Evolutionary conservation across 2,113 vertebrate species (phyloP).

Genomic region (Crotophaga sulcirostris): DNA sequence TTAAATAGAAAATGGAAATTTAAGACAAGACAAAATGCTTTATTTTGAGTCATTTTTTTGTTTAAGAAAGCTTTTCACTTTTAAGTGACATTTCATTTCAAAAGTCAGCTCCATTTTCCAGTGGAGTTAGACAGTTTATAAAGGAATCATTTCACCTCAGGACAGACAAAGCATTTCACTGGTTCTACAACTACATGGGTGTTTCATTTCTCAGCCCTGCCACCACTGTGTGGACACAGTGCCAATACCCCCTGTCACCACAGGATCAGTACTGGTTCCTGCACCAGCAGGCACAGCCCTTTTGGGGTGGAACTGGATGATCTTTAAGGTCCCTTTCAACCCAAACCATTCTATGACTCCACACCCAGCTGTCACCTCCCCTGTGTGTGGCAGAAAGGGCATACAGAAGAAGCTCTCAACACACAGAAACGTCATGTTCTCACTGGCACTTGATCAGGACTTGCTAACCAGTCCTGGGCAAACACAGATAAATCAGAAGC

Average conservation of each 20-base stretch:
- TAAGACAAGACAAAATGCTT: background rate
- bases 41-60: background rate
- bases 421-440: background rate
- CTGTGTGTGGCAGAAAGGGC: background rate
- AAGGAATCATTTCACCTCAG: background rate
- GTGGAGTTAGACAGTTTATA: background rate
- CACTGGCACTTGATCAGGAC: background rate
- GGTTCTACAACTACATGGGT: background rate
- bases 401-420: background rate
- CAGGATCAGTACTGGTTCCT: background rate
- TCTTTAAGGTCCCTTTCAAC: no score
- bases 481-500: background rate
- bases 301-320: background rate
- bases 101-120: background rate
- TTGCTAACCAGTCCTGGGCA: background rate
- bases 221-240: background rate
- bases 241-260: background rate
- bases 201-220: background rate
- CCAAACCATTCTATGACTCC: background rate
- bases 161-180: background rate
- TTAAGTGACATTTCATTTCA: background rate
- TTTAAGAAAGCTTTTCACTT: background rate
- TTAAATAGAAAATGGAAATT: background rate
- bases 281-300: background rate
- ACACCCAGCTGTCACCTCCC: background rate